Evolutionary conservation across 2,888 invertebrate genomes (phyloP).

Genomic region (Melanostoma mellinum): DNA sequence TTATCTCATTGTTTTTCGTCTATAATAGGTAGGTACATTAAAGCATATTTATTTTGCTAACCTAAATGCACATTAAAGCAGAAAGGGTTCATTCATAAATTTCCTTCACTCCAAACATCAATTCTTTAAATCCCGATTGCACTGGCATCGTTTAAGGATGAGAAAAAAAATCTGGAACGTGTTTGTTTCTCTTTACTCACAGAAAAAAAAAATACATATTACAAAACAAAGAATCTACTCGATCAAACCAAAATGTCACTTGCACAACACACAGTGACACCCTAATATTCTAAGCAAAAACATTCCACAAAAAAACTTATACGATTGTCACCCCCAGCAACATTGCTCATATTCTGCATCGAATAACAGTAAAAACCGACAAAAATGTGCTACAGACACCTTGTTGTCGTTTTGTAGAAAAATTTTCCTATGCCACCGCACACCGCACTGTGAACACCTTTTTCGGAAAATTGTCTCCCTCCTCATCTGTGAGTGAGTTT

Average conservation of each 20-base stretch:
- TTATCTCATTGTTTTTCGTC: no score
- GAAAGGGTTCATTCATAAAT: conserved; percentile 54
- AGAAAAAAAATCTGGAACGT: conserved; percentile 30
- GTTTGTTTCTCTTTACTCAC: conserved; percentile 45
- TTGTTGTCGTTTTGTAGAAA: conserved; percentile 52
- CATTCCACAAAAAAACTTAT: conserved; percentile 50
- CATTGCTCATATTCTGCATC: conserved; percentile 69
- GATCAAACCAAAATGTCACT: conserved; percentile 71
- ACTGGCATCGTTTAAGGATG: not conserved
- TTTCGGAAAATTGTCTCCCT: conserved; percentile 40
- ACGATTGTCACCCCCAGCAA: conserved; percentile 49
- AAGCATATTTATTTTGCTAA: conserved; percentile 31
- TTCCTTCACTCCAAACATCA: not conserved
- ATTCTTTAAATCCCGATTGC: no score
- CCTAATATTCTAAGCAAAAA: conserved; percentile 61
- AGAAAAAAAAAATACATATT: conserved; percentile 1
- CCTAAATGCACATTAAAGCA: conserved; percentile 41
- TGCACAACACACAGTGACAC: conserved; percentile 62
- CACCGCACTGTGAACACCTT: conserved; percentile 60
- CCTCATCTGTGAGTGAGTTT: conserved; percentile 35
- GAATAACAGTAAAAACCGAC: conserved; percentile 48
- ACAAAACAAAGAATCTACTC: conserved; percentile 67
- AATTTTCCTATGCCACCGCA: conserved; percentile 32
- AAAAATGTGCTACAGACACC: conserved; percentile 70
- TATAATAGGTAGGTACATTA: no score